A percentile compares a stretch with the other conserved stretches of the same genome.
Evolutionary conservation across 1,140 invertebrate genomes (phyloP).

Genomic region (Drosophila athabasca): DNA sequence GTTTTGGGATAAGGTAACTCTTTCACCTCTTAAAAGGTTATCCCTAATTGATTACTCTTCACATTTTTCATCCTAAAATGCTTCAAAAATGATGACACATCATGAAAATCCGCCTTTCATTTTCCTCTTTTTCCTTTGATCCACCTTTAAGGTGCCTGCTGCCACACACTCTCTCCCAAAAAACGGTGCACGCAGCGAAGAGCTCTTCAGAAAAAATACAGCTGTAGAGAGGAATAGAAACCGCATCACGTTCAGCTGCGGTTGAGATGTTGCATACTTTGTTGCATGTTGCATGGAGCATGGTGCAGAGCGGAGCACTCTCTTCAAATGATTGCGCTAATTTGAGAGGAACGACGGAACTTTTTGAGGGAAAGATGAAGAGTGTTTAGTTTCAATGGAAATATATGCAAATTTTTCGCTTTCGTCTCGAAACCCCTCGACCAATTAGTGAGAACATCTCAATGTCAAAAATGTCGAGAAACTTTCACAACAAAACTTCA

Average conservation of each 20-base stretch:
- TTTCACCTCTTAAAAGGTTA: too few relatives aligned
- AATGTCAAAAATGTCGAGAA: conserved; percentile 37
- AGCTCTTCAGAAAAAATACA: conserved; percentile 42
- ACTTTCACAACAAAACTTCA: conserved; percentile 39
- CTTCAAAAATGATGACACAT: background rate
- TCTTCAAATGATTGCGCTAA: conserved; percentile 63
- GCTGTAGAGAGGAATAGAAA: conserved; percentile 43
- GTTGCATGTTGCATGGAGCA: conserved; percentile 29
- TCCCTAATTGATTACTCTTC: too few relatives aligned
- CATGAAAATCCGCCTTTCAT: background rate
- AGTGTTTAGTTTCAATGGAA: conserved; percentile 17
- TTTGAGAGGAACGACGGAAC: conserved; percentile 43
- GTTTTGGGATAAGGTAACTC: too few relatives aligned
- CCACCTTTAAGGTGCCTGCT: conserved; percentile 6
- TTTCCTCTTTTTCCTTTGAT: background rate
- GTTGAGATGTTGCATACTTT: conserved; percentile 68
- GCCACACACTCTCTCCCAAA: background rate
- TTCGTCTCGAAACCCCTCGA: background rate
- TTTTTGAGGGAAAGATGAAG: conserved; percentile 29
- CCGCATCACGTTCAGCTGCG: conserved; percentile 70
- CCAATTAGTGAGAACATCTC: conserved; percentile 49
- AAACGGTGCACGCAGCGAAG: conserved; percentile 1
- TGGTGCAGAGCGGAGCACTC: background rate
- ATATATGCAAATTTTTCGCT: background rate
- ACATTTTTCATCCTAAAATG: too few relatives aligned